Evolutionary conservation across 2,113 vertebrate species (phyloP).

Genomic region (rat (Rattus norvegicus)): GRCr8 NC_086022.1:22707001-22707500

Average conservation of each 20-base stretch:
- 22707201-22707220: neutral
- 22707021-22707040: neutral
- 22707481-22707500: neutral
- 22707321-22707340: neutral
- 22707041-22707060: neutral
- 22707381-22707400: neutral
- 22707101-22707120: neutral
- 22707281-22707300: constrained; percentile 8
- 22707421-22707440: neutral
- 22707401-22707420: neutral
- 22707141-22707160: neutral
- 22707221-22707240: neutral
- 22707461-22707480: neutral
- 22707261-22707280: neutral
- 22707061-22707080: neutral
- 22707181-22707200: neutral
- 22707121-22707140: neutral
- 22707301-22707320: neutral
- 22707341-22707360: neutral
- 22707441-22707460: neutral
- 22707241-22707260: neutral
- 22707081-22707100: neutral
- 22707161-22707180: neutral
- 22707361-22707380: neutral
- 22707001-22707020: neutral